Evolutionary conservation across 2,888 invertebrate species (phyloP), one percentile per base, ranked within the genome.

Genomic region (Ormyrus nitidulus): DNA sequence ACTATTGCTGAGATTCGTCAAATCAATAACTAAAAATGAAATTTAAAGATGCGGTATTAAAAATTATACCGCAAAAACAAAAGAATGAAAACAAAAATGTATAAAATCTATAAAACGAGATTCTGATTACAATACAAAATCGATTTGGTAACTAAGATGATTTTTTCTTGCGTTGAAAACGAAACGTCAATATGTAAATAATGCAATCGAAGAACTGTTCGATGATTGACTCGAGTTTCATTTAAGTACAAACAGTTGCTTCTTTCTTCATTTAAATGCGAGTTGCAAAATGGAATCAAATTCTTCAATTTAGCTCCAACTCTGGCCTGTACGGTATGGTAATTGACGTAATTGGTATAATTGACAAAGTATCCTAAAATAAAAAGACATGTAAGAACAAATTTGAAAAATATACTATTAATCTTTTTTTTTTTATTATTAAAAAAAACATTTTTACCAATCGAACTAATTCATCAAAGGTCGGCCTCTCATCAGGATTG

Each of bases 401-500:
- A 34, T 34, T 34, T 34, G 34, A 34, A 34, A 72, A 51, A 5
- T 46, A 0, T 71, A 56, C 59, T 62, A 72, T 34, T 56, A 53
- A 34, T 8, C 46, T n/a, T 62, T 11, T 61, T 59, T 13, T 56
- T 48, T 19, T 61, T 11, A 70, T 8, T 61, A 51, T 9, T 2
- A 19, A 19, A 19, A 19, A 19, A 19, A 19, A 19, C 19, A 19
- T 34, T 54, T 84, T 87, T 83, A 90, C 90, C 87, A 90, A 82
- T 85, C 91, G 92, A 5, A 92, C 90, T 19, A 96, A 91, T 81
- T 94, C 93, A 5, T 93, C 91, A 86, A 96, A 96, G 9, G 93
- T 92, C 0, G 96, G 96, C 84, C 97, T 92, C 87, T 97, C 97
- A 80, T 95, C 95, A 10, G 94, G 93, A 89, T 96, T 96, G 13